Percentiles rank a stretch among this genome's conserved stretches.
Evolutionary conservation across 2,888 invertebrate species (phyloP).

Genomic region (Hesperia comma): DNA sequence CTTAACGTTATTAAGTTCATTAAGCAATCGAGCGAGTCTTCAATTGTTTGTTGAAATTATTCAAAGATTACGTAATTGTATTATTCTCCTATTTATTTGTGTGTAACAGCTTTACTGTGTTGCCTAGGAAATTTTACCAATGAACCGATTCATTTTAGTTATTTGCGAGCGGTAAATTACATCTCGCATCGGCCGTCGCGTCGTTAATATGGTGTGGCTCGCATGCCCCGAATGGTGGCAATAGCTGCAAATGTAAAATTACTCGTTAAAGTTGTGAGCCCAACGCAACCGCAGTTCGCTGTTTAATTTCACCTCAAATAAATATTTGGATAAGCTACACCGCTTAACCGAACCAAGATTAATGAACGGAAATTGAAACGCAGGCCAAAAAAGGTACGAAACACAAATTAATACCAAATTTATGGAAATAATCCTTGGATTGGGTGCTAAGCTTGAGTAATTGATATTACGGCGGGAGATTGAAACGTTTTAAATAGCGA

Average conservation of each 20-base stretch:
- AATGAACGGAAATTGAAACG: conserved; percentile 42
- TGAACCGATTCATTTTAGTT: conserved; percentile 3
- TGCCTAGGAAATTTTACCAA: neutral
- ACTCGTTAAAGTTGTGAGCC: conserved; percentile 29
- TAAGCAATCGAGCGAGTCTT: too few species aligned
- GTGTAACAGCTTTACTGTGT: too few species aligned
- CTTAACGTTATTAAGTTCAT: too few species aligned
- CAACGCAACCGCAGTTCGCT: conserved; percentile 25
- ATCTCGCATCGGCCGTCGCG: neutral
- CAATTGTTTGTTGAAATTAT: too few species aligned
- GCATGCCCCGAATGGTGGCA: neutral
- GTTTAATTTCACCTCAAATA: conserved; percentile 36
- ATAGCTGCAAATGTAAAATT: conserved; percentile 30
- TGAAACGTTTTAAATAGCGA: conserved; percentile 1
- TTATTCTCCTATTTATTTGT: too few species aligned
- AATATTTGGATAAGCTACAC: conserved; percentile 35
- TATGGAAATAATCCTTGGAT: conserved; percentile 35
- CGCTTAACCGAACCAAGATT: conserved; percentile 42
- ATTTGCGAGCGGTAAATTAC: conserved; percentile 5
- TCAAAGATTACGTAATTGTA: too few species aligned
- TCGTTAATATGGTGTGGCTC: neutral
- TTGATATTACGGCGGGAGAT: conserved; percentile 19
- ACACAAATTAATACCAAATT: conserved; percentile 32
- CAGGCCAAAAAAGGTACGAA: conserved; percentile 23
- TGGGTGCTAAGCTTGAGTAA: conserved; percentile 29